Evolutionary conservation across 1,140 invertebrate species (phyloP).

Genomic region (Drosophila cardini): DNA sequence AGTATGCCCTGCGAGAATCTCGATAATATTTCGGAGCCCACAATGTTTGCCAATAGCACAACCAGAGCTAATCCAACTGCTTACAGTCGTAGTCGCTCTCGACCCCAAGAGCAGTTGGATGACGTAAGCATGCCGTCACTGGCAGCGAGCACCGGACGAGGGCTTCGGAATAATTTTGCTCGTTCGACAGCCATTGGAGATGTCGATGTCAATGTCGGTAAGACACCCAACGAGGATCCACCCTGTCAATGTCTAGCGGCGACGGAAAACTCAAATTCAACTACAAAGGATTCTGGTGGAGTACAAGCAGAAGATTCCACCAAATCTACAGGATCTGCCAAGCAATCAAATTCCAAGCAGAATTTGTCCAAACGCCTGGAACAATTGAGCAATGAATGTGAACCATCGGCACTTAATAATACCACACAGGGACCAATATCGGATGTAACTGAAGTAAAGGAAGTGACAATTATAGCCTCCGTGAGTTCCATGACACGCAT

Average conservation of each 20-base stretch:
- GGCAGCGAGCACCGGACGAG: not conserved
- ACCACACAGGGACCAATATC: not conserved
- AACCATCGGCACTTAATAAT: not conserved
- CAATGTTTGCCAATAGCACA: not conserved
- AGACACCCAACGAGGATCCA: not conserved
- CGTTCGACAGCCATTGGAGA: constrained; percentile 4
- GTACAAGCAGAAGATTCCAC: not conserved
- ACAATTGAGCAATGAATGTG: constrained; percentile 1
- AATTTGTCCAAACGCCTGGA: not conserved
- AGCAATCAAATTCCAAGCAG: not conserved
- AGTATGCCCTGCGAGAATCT: not conserved
- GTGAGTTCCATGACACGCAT: constrained; percentile 5
- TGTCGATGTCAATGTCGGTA: not conserved
- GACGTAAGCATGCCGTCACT: not conserved
- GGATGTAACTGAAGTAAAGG: constrained; percentile 5
- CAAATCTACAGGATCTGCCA: not conserved
- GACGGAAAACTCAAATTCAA: not conserved
- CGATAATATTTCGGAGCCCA: not conserved
- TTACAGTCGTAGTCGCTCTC: not conserved
- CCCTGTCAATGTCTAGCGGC: not conserved
- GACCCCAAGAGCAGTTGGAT: not conserved
- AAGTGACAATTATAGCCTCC: constrained; percentile 29
- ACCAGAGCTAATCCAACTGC: not conserved
- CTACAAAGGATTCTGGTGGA: not conserved
- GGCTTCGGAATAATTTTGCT: not conserved